Evolutionary conservation across 2,113 vertebrate genomes (phyloP).

Genomic region (Sinocyclocheilus anophthalmus): DNA sequence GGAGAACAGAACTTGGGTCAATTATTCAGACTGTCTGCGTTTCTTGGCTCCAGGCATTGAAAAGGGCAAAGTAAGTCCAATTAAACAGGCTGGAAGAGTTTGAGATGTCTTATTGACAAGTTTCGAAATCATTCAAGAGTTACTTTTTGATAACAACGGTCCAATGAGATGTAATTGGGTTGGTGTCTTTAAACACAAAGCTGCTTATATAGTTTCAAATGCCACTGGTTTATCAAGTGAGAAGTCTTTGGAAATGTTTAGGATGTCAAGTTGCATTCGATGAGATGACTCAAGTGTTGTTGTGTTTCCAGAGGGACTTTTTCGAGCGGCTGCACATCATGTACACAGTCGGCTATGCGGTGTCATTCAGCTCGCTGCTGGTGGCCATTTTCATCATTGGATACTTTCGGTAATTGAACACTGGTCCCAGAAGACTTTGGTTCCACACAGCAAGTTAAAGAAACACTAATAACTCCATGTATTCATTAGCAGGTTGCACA

Average conservation of each 20-base stretch:
- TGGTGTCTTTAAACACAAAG: neutral
- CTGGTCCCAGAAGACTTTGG: neutral
- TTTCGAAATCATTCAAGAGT: neutral
- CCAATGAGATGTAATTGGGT: neutral
- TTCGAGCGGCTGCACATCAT: conserved; percentile 86
- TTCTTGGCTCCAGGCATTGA: conserved; percentile 74
- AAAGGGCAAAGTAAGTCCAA: conserved; percentile 66
- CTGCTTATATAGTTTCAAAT: neutral
- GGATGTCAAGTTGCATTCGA: no score
- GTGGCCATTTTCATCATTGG: conserved; percentile 86
- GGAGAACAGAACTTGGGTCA: conserved; percentile 83
- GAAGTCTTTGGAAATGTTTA: neutral
- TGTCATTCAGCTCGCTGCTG: conserved; percentile 85
- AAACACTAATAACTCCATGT: neutral
- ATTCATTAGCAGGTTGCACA: neutral
- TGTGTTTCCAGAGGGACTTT: conserved; percentile 77
- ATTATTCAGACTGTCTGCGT: conserved; percentile 85
- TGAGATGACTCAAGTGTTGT: neutral
- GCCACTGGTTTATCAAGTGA: neutral
- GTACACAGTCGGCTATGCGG: conserved; percentile 86
- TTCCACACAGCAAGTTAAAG: neutral
- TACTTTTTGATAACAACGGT: neutral
- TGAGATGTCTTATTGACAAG: neutral
- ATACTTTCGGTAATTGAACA: conserved; percentile 81
- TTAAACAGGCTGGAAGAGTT: neutral